Evolutionary conservation across 2,888 invertebrate genomes (phyloP).

Genomic region (Drosophila longiperda): DNA sequence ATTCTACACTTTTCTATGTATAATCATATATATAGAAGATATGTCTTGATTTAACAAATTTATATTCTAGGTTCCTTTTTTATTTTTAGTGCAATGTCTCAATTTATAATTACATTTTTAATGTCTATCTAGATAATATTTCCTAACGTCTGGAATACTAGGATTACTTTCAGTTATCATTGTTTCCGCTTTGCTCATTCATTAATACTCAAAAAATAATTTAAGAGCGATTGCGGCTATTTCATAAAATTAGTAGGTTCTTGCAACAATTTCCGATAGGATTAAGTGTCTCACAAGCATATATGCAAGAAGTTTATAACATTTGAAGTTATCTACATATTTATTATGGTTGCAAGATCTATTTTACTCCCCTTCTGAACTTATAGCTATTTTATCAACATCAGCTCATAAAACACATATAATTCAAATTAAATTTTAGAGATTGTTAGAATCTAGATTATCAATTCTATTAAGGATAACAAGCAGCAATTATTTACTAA

Average conservation of each 20-base stretch:
- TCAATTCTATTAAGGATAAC: too few species aligned
- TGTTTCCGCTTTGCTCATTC: slow-evolving; percentile 57
- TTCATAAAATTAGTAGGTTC: slow-evolving; percentile 18
- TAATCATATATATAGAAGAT: not conserved
- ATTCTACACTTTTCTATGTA: not conserved
- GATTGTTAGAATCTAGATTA: too few species aligned
- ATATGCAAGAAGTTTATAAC: not conserved
- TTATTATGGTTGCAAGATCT: not conserved
- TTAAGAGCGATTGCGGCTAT: slow-evolving; percentile 42
- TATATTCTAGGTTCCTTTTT: slow-evolving; percentile 17
- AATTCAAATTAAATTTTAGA: too few species aligned
- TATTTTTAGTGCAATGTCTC: slow-evolving; percentile 12
- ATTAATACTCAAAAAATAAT: slow-evolving; percentile 53
- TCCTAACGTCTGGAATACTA: slow-evolving; percentile 3
- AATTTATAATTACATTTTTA: slow-evolving; percentile 45
- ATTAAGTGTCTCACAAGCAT: not conserved
- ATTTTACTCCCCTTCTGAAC: not conserved
- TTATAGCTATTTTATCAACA: not conserved
- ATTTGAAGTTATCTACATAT: not conserved
- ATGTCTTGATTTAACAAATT: slow-evolving; percentile 27
- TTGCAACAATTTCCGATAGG: slow-evolving; percentile 8
- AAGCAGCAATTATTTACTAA: too few species aligned
- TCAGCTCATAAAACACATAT: too few species aligned
- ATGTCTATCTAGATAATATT: slow-evolving; percentile 37
- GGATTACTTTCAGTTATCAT: slow-evolving; percentile 17